Conservation (phyloP, 2,113 vertebrate species). For the Ivindomyrus marchei region DNA sequence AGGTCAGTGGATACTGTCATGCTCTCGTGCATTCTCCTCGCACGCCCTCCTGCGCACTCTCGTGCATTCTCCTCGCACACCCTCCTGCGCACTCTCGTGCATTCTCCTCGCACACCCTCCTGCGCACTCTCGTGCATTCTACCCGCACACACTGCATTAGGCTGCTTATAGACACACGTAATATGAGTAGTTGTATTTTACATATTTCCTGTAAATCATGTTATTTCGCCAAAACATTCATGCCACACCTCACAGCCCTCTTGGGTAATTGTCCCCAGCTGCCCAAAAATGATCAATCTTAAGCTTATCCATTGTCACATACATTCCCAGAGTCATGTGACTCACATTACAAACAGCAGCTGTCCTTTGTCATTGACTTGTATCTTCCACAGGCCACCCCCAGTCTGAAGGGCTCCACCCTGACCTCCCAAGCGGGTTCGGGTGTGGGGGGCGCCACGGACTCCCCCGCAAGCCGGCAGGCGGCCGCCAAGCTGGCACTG, state of each 20-base stretch:
- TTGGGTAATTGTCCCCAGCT: not conserved
- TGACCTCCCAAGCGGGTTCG: constrained; percentile 50
- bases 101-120: no score
- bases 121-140: no score
- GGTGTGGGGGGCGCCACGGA: constrained; percentile 55
- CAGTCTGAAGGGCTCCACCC: constrained; percentile 68
- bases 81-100: no score
- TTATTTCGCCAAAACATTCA: not conserved
- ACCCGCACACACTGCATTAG: not conserved
- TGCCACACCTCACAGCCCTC: not conserved
- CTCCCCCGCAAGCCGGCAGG: constrained; percentile 83
- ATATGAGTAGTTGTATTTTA: not conserved
- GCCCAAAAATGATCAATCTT: not conserved
- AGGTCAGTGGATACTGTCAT: not conserved
- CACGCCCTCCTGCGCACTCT: no score
- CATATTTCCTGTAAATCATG: not conserved
- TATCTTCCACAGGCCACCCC: constrained; percentile 59
- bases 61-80: no score
- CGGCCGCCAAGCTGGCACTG: constrained; percentile 84
- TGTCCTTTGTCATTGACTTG: not conserved
- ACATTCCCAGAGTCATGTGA: not conserved
- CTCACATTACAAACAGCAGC: not conserved
- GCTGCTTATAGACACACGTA: not conserved
- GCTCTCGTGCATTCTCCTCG: not conserved
- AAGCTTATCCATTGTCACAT: not conserved